A percentile compares a stretch with the other conserved stretches of the same genome.
These are phyloP conservation scores for Dasypus novemcinctus DNA, from an alignment of 2,113 vertebrate species.

Conservation along the genomic window DNA sequence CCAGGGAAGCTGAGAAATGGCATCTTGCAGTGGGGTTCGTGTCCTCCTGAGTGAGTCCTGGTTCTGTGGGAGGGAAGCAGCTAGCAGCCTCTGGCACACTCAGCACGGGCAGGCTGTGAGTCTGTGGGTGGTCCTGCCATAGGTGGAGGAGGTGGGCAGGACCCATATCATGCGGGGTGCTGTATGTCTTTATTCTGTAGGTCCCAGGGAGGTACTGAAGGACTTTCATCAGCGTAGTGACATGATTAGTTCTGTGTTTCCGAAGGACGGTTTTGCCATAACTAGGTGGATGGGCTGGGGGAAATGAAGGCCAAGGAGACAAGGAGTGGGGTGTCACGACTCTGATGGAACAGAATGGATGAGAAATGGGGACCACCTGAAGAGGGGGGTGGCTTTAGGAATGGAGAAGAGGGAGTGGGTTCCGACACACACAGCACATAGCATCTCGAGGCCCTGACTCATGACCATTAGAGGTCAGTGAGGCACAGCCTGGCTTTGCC, in stretches of 20 bases:
- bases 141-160: neutral
- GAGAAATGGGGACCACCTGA: neutral
- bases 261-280: neutral
- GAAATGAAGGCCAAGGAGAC: neutral
- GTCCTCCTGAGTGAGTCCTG: neutral
- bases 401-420: neutral
- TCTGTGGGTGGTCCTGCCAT: neutral
- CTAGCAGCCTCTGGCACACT: neutral
- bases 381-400: too few species aligned
- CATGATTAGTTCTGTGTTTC: neutral
- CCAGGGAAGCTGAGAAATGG: neutral
- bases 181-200: neutral
- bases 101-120: neutral
- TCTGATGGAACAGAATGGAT: neutral
- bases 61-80: neutral
- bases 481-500: neutral
- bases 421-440: neutral
- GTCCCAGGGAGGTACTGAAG: neutral
- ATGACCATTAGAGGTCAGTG: neutral
- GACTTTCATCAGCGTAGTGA: neutral
- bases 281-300: too few species aligned
- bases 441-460: too few species aligned
- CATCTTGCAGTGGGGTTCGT: neutral
- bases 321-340: neutral
- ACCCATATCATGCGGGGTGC: neutral